Percentiles rank a stretch among this genome's conserved stretches.
These are phyloP conservation scores for Xyrichtys novacula DNA, from an alignment of 2,797 vertebrate species.

Conservation along the genomic window DNA sequence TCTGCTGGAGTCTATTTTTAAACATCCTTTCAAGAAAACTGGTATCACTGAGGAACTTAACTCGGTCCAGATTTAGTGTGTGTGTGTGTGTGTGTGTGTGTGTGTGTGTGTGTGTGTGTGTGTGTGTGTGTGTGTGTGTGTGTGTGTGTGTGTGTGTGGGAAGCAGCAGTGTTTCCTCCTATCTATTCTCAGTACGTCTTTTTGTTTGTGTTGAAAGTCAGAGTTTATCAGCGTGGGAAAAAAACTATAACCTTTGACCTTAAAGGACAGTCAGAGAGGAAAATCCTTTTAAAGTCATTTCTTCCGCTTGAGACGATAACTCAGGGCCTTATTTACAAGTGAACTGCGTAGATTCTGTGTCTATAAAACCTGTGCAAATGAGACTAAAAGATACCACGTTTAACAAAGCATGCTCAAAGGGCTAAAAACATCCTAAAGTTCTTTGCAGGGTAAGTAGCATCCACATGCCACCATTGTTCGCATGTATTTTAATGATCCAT, in stretches of 20 bases:
- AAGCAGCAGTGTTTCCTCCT: slow-evolving; percentile 14
- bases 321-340: too few relatives aligned
- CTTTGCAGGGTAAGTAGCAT: too few relatives aligned
- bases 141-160: slow-evolving; percentile 13
- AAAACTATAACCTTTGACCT: not conserved
- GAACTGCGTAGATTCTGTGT: too few relatives aligned
- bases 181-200: slow-evolving; percentile 9
- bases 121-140: slow-evolving; percentile 13
- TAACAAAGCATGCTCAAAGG: too few relatives aligned
- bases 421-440: too few relatives aligned
- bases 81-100: slow-evolving; percentile 10
- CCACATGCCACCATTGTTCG: too few relatives aligned
- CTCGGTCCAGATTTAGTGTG: slow-evolving; percentile 47
- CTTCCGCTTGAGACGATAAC: not conserved
- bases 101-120: slow-evolving; percentile 15
- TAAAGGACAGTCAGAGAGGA: not conserved
- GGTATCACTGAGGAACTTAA: slow-evolving; percentile 27
- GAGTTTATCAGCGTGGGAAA: slow-evolving; percentile 3
- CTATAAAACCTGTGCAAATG: too few relatives aligned
- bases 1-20: slow-evolving; percentile 36
- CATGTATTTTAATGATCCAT: too few relatives aligned
- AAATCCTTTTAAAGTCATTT: not conserved
- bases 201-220: slow-evolving; percentile 20
- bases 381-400: too few relatives aligned
- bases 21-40: slow-evolving; percentile 4